Base-by-base conservation (phyloP, 2,797 vertebrate genomes). In the Gambusia yucatana region DNA sequence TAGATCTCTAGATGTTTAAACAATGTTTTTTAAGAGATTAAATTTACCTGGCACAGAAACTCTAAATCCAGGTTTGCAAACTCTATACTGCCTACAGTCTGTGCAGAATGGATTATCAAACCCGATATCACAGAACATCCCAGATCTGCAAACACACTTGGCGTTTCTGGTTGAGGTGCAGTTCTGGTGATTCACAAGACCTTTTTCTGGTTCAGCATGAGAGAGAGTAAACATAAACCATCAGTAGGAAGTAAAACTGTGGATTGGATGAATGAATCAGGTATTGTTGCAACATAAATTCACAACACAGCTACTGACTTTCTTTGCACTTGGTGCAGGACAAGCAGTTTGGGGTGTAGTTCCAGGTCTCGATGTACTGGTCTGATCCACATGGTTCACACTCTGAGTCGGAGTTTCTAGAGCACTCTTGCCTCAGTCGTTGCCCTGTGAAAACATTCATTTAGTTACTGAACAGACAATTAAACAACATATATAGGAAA, bases 101-200 rank as follows among this genome's bases (percentile, higher is more conserved):
- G 1, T 0, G 63, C 95, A 96, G 80, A 36, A 41, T 0, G 6
- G 41, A 0, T 30, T 0, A 0, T 69, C 6, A 44, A 6, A 77
- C 0, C 0, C 55, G 0, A 88, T 0, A 0, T 0, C 0, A 83
- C 95, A 96, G 74, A 11, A 96, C 82, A 0, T 90, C 47, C 90
- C 94, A 30, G 88, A 44, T 57, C n/a, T 48, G 82, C 96, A 96
- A 14, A 0, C 20, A 85, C 96, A 96, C 59, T 0, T 86, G 36
- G 93, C 6, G 1, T 3, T 69, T 48, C 3, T 76, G 30, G 77
- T 88, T 1, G 67, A 10, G 33, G 87, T 83, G 89, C 96, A 96
- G 0, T 0, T 44, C 75, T 69, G 82, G 11, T 1, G 33, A 17
- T 82, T 63, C 69, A 25, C 3, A 46, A 95, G 67, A 79, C 87